Percentiles rank a stretch among this genome's conserved stretches.
phyloP scores from a whole-genome alignment of 1,140 invertebrate genomes.

The Ylistrum balloti region DNA sequence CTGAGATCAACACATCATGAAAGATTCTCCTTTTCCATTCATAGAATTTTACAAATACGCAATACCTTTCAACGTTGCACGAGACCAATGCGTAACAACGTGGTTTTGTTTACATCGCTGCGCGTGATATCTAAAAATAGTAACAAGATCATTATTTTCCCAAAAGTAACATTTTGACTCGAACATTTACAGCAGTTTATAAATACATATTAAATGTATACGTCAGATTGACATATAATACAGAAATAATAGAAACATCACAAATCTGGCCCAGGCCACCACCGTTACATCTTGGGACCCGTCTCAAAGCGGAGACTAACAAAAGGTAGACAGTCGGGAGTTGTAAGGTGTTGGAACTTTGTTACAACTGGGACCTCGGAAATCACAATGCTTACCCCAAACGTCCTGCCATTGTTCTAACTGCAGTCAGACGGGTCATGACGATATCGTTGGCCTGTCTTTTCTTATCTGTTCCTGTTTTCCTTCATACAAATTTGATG shows the following conservation, averaged over 20 bases:
- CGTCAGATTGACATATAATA: not conserved
- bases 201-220: not conserved
- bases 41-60: not conserved
- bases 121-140: constrained; percentile 33
- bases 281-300: not conserved
- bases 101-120: constrained; percentile 38
- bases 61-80: constrained; percentile 33
- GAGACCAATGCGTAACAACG: constrained; percentile 3
- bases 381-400: constrained; percentile 30
- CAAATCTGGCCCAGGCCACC: not conserved
- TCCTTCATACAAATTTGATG: constrained; percentile 26
- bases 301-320: not conserved
- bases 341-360: constrained; percentile 34
- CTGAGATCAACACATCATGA: not conserved
- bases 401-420: constrained; percentile 33
- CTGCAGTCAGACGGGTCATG: constrained; percentile 30
- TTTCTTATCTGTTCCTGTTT: constrained; percentile 34
- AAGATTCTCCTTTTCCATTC: not conserved
- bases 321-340: constrained; percentile 32
- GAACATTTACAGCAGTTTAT: not conserved
- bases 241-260: not conserved
- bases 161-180: not conserved
- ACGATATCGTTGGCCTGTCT: not conserved
- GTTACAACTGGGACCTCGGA: constrained; percentile 31
- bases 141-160: constrained; percentile 21